Evolutionary conservation across 1,140 invertebrate species (phyloP), one percentile per base, ranked within the genome.

Genomic region (Coelopa frigida): DNA sequence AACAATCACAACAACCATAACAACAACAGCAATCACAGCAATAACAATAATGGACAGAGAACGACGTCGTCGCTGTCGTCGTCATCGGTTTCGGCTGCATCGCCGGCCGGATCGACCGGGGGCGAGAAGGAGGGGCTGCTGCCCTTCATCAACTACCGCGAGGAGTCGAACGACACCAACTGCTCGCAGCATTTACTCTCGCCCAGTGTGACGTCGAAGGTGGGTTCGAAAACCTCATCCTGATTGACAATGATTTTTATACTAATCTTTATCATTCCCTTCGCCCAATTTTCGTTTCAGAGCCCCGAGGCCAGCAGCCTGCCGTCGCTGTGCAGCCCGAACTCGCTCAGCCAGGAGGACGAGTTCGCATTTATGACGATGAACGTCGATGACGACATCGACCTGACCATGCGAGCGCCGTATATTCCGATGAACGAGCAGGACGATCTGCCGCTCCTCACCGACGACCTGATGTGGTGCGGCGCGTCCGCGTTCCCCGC

Each of bases 391-490:
- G 76, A 76, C 46, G 71, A 74, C 29, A 64, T 73, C 29, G 78
- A 82, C 44, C 59, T 79, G 8, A 72, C 64, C 6, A 67, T 77
- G 45, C 79, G 85, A 53, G 86, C 87, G 1, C 87, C 89, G 0
- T 93, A 86, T 67, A 91, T 92, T 53, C 83, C 88, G 1, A 83
- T 87, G 77, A 79, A 75, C 41, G 76, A 80, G 51, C 78, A 77
- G 27, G 80, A 87, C 48, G 85, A 90, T 56, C 73, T 90, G 48
- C 83, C 87, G n/a, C 58, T 89, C 15, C 70, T 90, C 12, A 80
- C 82, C 31, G 78, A 79, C 48, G 82, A 84, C 59, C 73, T 86
- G 23, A 85, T 87, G 83, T 86, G 84, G 84, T 81, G 79, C 47
- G 59, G 77, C 55, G 41, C 38, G 15, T 50, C 44, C 47, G 51